Evolutionary conservation across 2,797 vertebrate species (phyloP).

Genomic region (Sciurus vulgaris): DNA sequence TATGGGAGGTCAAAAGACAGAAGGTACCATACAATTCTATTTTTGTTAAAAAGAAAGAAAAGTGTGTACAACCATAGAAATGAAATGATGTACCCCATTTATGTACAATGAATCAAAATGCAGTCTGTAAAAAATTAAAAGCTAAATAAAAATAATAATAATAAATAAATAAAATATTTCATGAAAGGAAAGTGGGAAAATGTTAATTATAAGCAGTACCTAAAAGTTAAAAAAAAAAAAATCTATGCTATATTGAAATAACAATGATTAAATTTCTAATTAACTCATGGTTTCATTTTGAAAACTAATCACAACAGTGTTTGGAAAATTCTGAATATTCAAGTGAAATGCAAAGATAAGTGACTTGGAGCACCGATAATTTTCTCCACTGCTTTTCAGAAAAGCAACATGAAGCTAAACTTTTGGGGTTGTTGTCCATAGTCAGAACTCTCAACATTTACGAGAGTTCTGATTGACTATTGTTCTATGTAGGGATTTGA

Average conservation of each 20-base stretch:
- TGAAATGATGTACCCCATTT: too few species aligned
- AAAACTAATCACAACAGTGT: constrained; percentile 69
- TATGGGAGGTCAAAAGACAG: background rate
- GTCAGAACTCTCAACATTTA: background rate
- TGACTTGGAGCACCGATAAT: constrained; percentile 36
- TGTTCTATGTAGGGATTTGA: background rate
- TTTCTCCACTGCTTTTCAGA: background rate
- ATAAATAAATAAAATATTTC: constrained; percentile 67
- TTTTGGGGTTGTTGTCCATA: background rate
- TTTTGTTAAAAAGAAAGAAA: background rate
- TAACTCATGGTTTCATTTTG: constrained; percentile 74
- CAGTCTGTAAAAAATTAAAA: too few species aligned
- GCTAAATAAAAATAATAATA: too few species aligned
- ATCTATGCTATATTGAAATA: constrained; percentile 53
- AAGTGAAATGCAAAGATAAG: constrained; percentile 48
- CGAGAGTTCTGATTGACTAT: background rate
- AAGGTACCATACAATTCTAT: background rate
- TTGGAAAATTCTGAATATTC: constrained; percentile 56
- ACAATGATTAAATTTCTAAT: constrained; percentile 78
- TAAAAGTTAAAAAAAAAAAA: constrained; percentile 53
- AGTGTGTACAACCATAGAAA: too few species aligned
- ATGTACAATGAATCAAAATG: too few species aligned
- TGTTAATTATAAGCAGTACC: constrained; percentile 73
- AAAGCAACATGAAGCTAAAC: background rate
- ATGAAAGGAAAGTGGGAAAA: constrained; percentile 24